Evolutionary conservation across 2,888 invertebrate genomes (phyloP).

Genomic region (Trichogramma evanescens): DNA sequence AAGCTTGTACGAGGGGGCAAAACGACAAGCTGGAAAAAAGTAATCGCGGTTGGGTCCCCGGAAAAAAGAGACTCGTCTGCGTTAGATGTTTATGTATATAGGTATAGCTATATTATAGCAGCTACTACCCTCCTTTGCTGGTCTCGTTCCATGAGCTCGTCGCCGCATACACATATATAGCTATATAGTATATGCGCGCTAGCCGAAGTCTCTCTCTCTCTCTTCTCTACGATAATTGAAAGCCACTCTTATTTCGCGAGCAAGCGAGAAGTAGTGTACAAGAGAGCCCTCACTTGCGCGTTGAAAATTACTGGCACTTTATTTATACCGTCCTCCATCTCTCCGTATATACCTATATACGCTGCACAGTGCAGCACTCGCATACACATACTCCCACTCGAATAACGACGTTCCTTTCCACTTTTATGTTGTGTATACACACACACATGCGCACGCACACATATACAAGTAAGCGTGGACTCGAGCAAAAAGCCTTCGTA

Average conservation of each 20-base stretch:
- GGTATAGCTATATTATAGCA: too few species aligned
- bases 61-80: neutral
- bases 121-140: too few species aligned
- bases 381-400: neutral
- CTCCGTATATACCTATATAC: slow-evolving; percentile 9
- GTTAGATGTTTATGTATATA: too few species aligned
- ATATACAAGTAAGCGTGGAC: too few species aligned
- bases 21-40: slow-evolving; percentile 1
- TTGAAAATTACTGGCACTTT: slow-evolving; percentile 22
- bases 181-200: neutral
- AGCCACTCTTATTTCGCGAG: slow-evolving; percentile 11
- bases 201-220: slow-evolving; percentile 10
- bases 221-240: slow-evolving; percentile 20
- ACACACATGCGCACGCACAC: too few species aligned
- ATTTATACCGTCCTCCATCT: slow-evolving; percentile 19
- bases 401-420: neutral
- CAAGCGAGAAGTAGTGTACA: slow-evolving; percentile 14
- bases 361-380: neutral
- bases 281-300: slow-evolving; percentile 19
- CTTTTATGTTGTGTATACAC: too few species aligned
- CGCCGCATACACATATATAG: too few species aligned
- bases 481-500: too few species aligned
- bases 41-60: slow-evolving; percentile 14
- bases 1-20: too few species aligned
- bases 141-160: too few species aligned